Base-by-base conservation (phyloP, 2,888 invertebrate genomes). In the Amblyteles armatorius region DNA sequence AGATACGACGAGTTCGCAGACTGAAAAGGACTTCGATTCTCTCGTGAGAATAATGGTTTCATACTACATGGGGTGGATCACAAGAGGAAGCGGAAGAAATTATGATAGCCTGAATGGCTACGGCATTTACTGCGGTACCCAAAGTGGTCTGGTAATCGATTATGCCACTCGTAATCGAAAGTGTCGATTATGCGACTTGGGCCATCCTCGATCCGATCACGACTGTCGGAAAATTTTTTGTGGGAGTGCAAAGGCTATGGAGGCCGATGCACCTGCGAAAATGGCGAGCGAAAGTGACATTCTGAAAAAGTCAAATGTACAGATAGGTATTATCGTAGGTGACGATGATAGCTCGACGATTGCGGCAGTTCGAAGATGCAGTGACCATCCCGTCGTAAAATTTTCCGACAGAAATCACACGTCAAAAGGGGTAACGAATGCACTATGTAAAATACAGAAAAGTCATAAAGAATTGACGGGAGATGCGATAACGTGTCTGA, bases 1-100 rank as follows among this genome's bases (percentile, higher is more conserved):
- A n/a, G n/a, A 50, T 5, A 13, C 50, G 9, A n/a, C 50, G 50
- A 50, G 50, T 50, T 50, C 16, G n/a, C 50, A 50, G n/a, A 50
- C 50, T 16, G 50, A 50, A 50, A 50, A 16, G 6, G n/a, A 6
- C n/a, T 79, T 76, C 44, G 60, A 67, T 19, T 76, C 74, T 26
- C 71, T 87, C 33, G 79, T 87, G 19, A 68, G 71, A 16, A 83
- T 88, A 11, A 81, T 88, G 52, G 85, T 77, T 5, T 88, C 88
- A 7, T 90, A 88, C 72, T 90, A 89, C 57, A 89, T 90, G 90
- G 89, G 87, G 9, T 90, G 88, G 88, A 84, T 73, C 68, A 89
- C 77, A 7, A 76, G 89, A 79, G 89, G 88, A 19, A 88, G 83
- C 40, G 2, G 40, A 11, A 40, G 40, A 40, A 40, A 40, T 40